Conservation (phyloP, 2,888 invertebrate genomes). For the Oegoconia quadripuncta region DNA sequence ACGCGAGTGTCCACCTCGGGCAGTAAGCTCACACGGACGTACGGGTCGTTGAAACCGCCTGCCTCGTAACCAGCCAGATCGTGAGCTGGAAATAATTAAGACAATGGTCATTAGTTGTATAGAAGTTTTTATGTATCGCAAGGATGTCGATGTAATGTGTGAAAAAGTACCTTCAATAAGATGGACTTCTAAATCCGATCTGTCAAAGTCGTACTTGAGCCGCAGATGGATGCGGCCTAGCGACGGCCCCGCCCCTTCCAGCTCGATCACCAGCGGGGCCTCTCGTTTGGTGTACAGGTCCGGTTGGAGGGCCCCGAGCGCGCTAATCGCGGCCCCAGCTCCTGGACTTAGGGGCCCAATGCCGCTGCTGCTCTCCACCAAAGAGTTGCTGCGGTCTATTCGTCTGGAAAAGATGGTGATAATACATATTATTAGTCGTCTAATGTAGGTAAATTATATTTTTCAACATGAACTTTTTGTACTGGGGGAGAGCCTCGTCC, state of each 20-base stretch:
- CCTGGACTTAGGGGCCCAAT: constrained; percentile 65
- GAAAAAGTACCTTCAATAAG: constrained; percentile 95
- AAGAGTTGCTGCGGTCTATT: constrained; percentile 75
- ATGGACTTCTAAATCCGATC: constrained; percentile 94
- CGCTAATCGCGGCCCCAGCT: constrained; percentile 58
- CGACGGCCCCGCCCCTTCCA: constrained; percentile 81
- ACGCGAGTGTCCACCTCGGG: constrained; percentile 92
- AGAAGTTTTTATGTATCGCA: too few relatives aligned
- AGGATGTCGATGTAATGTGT: too few relatives aligned
- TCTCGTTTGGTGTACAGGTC: constrained; percentile 91
- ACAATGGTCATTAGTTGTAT: too few relatives aligned
- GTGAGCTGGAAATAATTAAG: constrained; percentile 79
- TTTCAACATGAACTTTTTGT: not conserved
- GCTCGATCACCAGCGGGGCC: constrained; percentile 86
- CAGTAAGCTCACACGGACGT: constrained; percentile 87
- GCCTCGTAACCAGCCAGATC: constrained; percentile 90
- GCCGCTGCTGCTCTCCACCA: constrained; percentile 71
- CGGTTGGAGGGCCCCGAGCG: constrained; percentile 90
- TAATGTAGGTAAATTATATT: too few relatives aligned
- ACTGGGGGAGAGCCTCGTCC: not conserved
- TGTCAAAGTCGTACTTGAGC: constrained; percentile 92
- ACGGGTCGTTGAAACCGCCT: constrained; percentile 94
- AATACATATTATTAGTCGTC: not conserved
- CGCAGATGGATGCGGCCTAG: constrained; percentile 91
- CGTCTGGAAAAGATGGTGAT: constrained; percentile 38